Percentiles rank a stretch among this genome's conserved stretches.
Evolutionary conservation across 2,888 invertebrate species (phyloP).

Genomic region (Gastrophysa polygoni): DNA sequence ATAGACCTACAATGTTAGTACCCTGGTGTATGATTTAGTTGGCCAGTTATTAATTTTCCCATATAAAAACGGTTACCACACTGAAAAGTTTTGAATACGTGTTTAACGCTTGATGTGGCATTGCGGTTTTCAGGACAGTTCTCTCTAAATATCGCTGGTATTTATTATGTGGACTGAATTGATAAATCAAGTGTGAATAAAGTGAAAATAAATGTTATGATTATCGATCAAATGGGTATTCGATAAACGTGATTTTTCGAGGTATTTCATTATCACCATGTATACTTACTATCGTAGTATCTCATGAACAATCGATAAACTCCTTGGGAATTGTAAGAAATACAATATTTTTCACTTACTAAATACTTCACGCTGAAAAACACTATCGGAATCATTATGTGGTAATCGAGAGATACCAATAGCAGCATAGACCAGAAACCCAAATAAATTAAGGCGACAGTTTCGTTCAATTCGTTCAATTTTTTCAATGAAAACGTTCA

Average conservation of each 20-base stretch:
- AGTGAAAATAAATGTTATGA: not conserved
- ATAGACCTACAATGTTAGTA: not conserved
- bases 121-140: conserved; percentile 21
- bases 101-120: conserved; percentile 12
- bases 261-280: no score
- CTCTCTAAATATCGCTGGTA: conserved; percentile 7
- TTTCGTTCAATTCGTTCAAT: no score
- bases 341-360: no score
- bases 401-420: not conserved
- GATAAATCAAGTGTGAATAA: not conserved
- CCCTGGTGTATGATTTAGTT: conserved; percentile 13
- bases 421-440: not conserved
- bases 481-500: no score
- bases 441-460: no score
- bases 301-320: no score
- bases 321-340: no score
- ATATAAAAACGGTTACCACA: conserved; percentile 14
- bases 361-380: no score
- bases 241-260: no score
- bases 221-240: not conserved
- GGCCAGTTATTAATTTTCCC: conserved; percentile 20
- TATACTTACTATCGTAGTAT: no score
- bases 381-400: not conserved
- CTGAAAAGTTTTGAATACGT: conserved; percentile 10
- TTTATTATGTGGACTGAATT: not conserved